A percentile compares a stretch with the other conserved stretches of the same genome.
phyloP scores from a whole-genome alignment of 2,797 vertebrate genomes.

The Parotocinclus haroldoi region DNA sequence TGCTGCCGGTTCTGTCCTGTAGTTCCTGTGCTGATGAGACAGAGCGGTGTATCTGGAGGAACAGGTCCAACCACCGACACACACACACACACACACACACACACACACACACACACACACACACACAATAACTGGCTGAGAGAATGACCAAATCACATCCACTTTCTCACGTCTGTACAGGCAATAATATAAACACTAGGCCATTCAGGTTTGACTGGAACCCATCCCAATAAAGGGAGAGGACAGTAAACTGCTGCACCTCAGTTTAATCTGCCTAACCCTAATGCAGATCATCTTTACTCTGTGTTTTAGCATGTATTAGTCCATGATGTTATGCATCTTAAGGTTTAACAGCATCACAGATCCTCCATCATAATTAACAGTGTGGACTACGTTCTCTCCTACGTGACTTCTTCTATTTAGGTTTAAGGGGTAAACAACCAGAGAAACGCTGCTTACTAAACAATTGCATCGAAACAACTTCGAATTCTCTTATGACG shows the following conservation, averaged over 20 bases:
- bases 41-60: slow-evolving; percentile 65
- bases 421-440: no score
- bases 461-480: no score
- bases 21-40: slow-evolving; percentile 56
- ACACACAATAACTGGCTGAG: slow-evolving; percentile 1
- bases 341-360: no score
- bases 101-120: not conserved
- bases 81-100: not conserved
- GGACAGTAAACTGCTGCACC: not conserved
- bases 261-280: not conserved
- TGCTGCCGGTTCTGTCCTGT: slow-evolving; percentile 48
- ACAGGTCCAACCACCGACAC: slow-evolving; percentile 69
- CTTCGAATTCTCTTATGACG: no score
- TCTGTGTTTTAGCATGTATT: no score
- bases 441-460: no score
- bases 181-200: not conserved
- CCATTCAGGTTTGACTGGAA: not conserved
- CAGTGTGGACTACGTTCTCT: no score
- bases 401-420: no score
- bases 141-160: slow-evolving; percentile 22
- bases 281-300: no score
- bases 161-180: slow-evolving; percentile 1
- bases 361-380: no score
- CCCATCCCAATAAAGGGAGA: not conserved
- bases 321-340: no score